Base-by-base conservation (phyloP, 2,888 invertebrate species). In the Alcis repandata region DNA sequence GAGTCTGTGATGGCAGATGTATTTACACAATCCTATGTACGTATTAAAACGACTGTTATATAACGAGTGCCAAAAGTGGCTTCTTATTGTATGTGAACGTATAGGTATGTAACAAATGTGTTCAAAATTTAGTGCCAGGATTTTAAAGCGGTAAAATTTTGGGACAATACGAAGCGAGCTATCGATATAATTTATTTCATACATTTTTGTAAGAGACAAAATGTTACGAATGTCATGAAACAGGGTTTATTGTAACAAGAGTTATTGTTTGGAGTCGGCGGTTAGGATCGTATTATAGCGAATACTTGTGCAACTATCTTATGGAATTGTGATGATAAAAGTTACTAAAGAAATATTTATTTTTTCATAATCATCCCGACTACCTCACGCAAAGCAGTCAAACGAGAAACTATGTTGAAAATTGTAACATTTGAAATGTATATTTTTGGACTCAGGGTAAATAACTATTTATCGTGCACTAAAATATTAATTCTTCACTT, bases 21-120 rank as follows among this genome's bases (percentile, higher is more conserved):
- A 63, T 54, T 40, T 63, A 59, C 59, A 63, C 33, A 59, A 41
- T 15, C 27, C 22, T 58, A 54, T 45, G 49, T 64, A 68, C 52
- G 57, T 60, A 56, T 69, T 53, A 64, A 57, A 63, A 67, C 36
- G 63, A 71, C 65, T 68, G 62, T 71, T 67, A 59, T 57, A 64
- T 76, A 80, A 79, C 73, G 74, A 79, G 88, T 89, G 89, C 89
- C 89, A 89, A 89, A 82, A 80, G 77, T 87, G 87, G 88, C 89
- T 85, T 84, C 68, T 80, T 75, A 77, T 75, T 77, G 72, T 70
- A 74, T 74, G 61, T 66, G 59, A 45, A 53, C 68, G 60, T 60
- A 63, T 60, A 66, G 68, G 57, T n/a, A n/a, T n/a, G n/a, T 67
- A 81, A 83, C 74, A 69, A 75, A 85, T 86, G 88, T 89, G 89